Percentiles rank a stretch among this genome's conserved stretches.
These are phyloP conservation scores for Schizaphis graminum DNA, from an alignment of 2,888 invertebrate genomes.

Conservation along the genomic window DNA sequence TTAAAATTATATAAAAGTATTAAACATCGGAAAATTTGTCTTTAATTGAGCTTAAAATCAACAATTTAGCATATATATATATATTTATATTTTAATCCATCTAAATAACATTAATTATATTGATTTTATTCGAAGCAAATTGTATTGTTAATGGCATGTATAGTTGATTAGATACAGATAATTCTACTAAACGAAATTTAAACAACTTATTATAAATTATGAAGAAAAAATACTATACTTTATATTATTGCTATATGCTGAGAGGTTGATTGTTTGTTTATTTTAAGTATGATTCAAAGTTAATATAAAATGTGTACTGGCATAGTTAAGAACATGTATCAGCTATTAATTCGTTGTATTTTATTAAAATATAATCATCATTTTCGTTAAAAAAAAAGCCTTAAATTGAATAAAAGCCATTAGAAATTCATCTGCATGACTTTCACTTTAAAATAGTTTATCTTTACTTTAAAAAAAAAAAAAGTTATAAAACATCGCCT, in stretches of 20 bases:
- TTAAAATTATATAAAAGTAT: not conserved
- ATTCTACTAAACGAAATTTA: not conserved
- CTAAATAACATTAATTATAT: not conserved
- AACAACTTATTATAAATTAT: not conserved
- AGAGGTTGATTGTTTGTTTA: not conserved
- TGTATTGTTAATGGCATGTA: not conserved
- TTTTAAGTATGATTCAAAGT: not conserved
- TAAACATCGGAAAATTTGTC: not conserved
- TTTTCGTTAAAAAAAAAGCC: not conserved
- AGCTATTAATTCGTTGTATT: not conserved
- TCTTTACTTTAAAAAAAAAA: not conserved
- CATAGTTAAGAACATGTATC: not conserved
- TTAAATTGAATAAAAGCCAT: not conserved
- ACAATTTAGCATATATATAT: not conserved
- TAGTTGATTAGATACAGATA: not conserved
- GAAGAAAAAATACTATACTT: not conserved
- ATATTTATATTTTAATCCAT: not conserved
- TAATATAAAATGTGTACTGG: not conserved
- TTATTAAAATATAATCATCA: not conserved
- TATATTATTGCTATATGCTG: not conserved
- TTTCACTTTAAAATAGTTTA: not conserved
- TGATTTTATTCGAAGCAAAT: not conserved
- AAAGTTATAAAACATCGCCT: not conserved
- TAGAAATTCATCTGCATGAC: too few relatives aligned
- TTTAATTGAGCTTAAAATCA: not conserved